Conservation (phyloP, 2,113 vertebrate species). For the Mionectes macconnelli region DNA sequence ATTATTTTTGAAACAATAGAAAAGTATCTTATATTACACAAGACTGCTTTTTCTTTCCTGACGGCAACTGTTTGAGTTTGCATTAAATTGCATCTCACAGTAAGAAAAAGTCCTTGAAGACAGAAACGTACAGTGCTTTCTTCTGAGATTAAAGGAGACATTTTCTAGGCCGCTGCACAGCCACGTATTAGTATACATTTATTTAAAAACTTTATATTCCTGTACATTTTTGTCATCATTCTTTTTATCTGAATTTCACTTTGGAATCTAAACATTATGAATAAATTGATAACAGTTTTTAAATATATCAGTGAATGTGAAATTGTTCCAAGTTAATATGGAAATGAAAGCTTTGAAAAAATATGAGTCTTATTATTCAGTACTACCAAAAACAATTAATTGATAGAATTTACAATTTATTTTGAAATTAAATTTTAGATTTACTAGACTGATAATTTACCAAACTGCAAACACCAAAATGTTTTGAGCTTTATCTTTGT, state of each 20-base stretch:
- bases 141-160: not conserved
- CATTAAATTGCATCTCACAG: not conserved
- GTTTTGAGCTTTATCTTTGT: not conserved
- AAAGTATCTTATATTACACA: not conserved
- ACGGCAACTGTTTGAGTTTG: not conserved
- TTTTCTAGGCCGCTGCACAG: conserved; percentile 19
- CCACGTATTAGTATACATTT: not conserved
- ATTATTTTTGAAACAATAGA: not conserved
- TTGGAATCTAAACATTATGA: not conserved
- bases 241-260: not conserved
- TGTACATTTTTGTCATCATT: not conserved
- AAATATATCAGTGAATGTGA: not conserved
- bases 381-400: not conserved
- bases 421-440: not conserved
- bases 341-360: not conserved
- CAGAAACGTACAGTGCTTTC: not conserved
- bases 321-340: not conserved
- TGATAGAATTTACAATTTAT: not conserved
- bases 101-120: not conserved
- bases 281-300: not conserved
- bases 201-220: not conserved
- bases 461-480: not conserved
- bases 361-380: not conserved
- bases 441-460: not conserved
- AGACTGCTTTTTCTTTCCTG: not conserved